Base-by-base conservation (phyloP, 2,888 invertebrate species). In the Aromia moschata region DNA sequence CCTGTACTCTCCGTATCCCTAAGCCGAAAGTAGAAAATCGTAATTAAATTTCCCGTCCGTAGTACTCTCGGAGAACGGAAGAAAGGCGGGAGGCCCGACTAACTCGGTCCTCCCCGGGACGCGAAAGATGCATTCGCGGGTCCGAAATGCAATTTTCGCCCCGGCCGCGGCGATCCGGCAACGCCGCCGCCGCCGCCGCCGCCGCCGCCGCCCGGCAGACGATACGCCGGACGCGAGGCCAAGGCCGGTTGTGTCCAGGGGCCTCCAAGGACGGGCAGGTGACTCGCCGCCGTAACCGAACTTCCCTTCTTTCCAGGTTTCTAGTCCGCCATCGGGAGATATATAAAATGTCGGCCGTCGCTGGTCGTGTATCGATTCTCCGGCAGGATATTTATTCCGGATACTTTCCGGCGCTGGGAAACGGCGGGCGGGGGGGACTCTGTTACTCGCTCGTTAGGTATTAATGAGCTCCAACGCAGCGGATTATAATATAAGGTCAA, bases 201-300 rank as follows among this genome's bases (percentile, higher is more conserved):
- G n/a, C n/a, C n/a, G n/a, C n/a, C n/a, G 15, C 30, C 20, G 18
- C 15, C 18, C 25, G 33, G 53, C 40, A 58, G 62, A 53, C 58
- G 58, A 59, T 56, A 51, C 62, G 52, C 46, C 49, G 18, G 63
- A 36, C 25, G 38, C 37, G 56, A 52, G 63, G 63, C 63, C 63
- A 63, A 63, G 63, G 63, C 52, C 63, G 63, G 44, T 44, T 56
- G 47, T 60, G 63, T 63, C 63, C 63, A 60, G 63, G 63, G 63
- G 58, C 63, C 60, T 59, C 63, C 63, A 63, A 63, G 60, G 60
- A 56, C 63, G 17, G 18, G 20, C 63, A 63, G 63, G 63, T 63
- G 63, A 58, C 63, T 58, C 11, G 33, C 43, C 43, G 17, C 56
- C 51, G 16, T 25, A 40, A 49, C 49, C 36, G 36, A 20, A 49